These are phyloP conservation scores for Spea bombifrons DNA, from an alignment of 2,113 vertebrate genomes.

Conservation along the genomic window DNA sequence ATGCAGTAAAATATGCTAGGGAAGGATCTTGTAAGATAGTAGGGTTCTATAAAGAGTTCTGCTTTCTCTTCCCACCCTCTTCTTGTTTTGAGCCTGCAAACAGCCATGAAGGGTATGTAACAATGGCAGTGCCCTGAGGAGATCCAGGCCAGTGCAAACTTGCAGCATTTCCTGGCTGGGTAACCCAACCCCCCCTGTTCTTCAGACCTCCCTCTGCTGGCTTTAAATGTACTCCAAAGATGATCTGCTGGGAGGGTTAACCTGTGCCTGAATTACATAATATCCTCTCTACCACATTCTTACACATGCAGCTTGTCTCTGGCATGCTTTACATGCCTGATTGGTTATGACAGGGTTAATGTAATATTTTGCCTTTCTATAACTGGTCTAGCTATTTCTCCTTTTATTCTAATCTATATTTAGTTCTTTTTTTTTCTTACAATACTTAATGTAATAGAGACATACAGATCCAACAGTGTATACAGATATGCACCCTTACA, in stretches of 20 bases:
- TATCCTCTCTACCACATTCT: neutral
- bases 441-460: no score
- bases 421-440: no score
- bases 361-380: no score
- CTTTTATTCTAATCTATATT: no score
- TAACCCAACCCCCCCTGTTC: conserved; percentile 5
- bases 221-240: neutral
- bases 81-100: conserved; percentile 19
- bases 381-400: no score
- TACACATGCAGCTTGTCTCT: neutral
- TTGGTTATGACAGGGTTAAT: no score
- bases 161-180: conserved; percentile 40
- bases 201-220: conserved; percentile 27
- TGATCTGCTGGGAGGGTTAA: conserved; percentile 12
- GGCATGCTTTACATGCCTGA: neutral
- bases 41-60: neutral
- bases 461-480: no score
- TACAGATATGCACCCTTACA: no score
- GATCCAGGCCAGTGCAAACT: conserved; percentile 36
- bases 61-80: conserved; percentile 6
- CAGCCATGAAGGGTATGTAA: conserved; percentile 16
- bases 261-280: conserved; percentile 13
- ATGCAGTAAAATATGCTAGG: neutral
- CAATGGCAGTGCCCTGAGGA: conserved; percentile 43
- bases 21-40: neutral